Percentiles rank a stretch among this genome's conserved stretches.
Conservation (phyloP, 1,140 invertebrate species). For the Hyphantria cunea region DNA sequence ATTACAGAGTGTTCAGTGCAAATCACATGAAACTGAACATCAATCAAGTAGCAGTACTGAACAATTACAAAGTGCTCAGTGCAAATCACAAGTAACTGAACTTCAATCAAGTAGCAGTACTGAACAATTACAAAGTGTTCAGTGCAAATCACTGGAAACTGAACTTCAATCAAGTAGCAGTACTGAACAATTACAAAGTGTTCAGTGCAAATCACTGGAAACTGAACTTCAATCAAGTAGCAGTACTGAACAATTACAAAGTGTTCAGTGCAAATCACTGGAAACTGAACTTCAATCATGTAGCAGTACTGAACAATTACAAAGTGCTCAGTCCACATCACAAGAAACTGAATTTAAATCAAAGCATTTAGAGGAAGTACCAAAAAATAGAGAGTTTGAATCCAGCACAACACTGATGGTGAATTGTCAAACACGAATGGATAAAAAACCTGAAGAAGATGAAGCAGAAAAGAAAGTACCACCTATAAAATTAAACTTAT, state of each 20-base stretch:
- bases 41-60: not conserved
- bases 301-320: not conserved
- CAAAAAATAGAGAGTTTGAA: not conserved
- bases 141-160: too few relatives aligned
- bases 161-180: too few relatives aligned
- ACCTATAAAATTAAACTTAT: conserved; percentile 43
- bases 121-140: too few relatives aligned
- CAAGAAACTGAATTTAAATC: not conserved
- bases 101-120: too few relatives aligned
- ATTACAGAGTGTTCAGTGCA: too few relatives aligned
- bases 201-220: too few relatives aligned
- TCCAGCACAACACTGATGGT: not conserved
- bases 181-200: too few relatives aligned
- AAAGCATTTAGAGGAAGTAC: not conserved
- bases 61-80: too few relatives aligned
- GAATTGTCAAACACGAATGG: not conserved
- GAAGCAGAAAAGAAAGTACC: conserved; percentile 33
- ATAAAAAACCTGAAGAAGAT: conserved; percentile 12
- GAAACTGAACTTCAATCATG: not conserved
- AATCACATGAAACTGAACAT: not conserved
- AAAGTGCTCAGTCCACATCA: too few relatives aligned
- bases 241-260: not conserved
- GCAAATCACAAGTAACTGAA: too few relatives aligned
- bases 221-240: not conserved
- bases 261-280: not conserved